These are phyloP conservation scores for Lepidocolaptes lacrymiger DNA, from an alignment of 2,797 vertebrate genomes.

Conservation along the genomic window DNA sequence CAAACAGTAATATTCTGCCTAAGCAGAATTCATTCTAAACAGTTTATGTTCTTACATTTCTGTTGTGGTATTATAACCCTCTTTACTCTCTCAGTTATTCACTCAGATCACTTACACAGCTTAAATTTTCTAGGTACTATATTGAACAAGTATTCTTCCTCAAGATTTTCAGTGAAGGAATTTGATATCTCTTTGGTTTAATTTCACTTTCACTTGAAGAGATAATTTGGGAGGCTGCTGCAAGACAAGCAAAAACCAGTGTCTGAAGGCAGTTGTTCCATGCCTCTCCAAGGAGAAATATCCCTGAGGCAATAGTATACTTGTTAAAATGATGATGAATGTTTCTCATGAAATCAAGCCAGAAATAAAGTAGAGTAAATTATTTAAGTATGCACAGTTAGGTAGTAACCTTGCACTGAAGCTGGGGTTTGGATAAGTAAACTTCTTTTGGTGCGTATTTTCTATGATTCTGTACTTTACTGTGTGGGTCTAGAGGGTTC, in stretches of 20 bases:
- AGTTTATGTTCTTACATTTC: not conserved
- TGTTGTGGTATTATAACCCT: not conserved
- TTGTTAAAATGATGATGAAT: slow-evolving; percentile 14
- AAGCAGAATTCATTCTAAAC: not conserved
- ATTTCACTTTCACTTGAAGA: not conserved
- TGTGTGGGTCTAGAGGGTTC: not conserved
- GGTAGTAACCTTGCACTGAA: not conserved
- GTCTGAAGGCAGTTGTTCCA: not conserved
- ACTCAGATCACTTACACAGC: not conserved
- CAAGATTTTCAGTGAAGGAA: not conserved
- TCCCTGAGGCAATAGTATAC: not conserved
- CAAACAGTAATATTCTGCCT: not conserved
- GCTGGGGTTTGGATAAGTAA: not conserved
- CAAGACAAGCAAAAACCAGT: not conserved
- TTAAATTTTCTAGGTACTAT: slow-evolving; percentile 1
- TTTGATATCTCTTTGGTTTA: slow-evolving; percentile 1
- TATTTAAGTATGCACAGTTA: not conserved
- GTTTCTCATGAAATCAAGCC: not conserved
- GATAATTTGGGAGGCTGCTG: not conserved
- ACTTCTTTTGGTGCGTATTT: not conserved
- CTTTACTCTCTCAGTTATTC: slow-evolving; percentile 12
- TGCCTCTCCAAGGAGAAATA: not conserved
- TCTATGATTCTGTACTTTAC: not conserved
- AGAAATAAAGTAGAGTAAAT: not conserved
- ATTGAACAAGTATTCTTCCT: not conserved